These are phyloP conservation scores for Rhinopomastus cyanomelas DNA, from an alignment of 2,113 vertebrate genomes.

Conservation along the genomic window DNA sequence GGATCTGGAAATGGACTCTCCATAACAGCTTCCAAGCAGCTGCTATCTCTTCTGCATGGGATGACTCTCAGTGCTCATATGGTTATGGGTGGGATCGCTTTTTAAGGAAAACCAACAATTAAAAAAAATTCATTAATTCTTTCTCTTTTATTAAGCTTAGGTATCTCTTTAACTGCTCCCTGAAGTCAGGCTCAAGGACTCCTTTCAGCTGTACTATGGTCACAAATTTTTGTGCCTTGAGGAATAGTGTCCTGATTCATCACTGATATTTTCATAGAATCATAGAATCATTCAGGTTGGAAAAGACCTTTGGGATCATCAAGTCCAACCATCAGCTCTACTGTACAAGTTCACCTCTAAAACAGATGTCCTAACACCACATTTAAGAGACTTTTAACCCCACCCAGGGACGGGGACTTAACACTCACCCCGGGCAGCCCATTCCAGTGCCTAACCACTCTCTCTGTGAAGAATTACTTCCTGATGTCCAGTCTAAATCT, in stretches of 20 bases:
- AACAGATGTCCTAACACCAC: too few species aligned
- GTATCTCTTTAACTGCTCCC: not conserved
- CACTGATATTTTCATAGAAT: not conserved
- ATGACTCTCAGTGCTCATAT: not conserved
- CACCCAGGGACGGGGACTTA: too few species aligned
- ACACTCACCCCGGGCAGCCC: too few species aligned
- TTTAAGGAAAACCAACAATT: not conserved
- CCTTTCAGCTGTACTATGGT: not conserved
- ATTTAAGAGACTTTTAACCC: too few species aligned
- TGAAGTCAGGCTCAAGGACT: not conserved
- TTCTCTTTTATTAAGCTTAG: not conserved
- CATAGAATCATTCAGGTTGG: too few species aligned
- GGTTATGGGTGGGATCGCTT: not conserved
- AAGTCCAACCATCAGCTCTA: too few species aligned
- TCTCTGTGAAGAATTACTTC: too few species aligned
- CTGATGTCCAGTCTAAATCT: too few species aligned
- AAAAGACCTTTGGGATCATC: too few species aligned
- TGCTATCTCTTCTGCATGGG: not conserved
- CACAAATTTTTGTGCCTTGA: not conserved
- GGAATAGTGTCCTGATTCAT: not conserved
- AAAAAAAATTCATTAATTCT: not conserved
- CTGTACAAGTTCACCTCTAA: too few species aligned
- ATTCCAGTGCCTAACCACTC: too few species aligned
- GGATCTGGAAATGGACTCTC: not conserved
- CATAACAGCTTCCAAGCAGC: not conserved